These are phyloP conservation scores for Staurois parvus DNA, from an alignment of 2,797 vertebrate species.

Conservation along the genomic window DNA sequence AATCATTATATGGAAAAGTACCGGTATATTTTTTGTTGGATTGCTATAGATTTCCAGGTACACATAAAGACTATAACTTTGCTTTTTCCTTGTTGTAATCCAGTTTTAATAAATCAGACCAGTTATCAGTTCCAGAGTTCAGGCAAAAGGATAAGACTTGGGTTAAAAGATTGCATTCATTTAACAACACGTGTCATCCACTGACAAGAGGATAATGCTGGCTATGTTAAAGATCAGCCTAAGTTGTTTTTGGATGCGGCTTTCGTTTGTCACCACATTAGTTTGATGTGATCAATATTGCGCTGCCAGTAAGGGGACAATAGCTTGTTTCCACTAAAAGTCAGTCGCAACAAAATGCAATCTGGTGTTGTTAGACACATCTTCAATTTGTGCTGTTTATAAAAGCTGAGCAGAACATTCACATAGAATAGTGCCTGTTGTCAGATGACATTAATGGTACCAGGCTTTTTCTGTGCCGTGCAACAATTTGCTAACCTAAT, in stretches of 20 bases:
- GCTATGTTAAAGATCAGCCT: slow-evolving; percentile 23
- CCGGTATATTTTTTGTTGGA: too few species aligned
- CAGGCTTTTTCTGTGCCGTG: slow-evolving; percentile 6
- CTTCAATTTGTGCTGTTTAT: slow-evolving; percentile 32
- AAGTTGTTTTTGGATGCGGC: slow-evolving; percentile 11
- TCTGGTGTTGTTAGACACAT: slow-evolving; percentile 4
- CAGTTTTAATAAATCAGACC: neutral
- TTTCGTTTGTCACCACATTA: slow-evolving; percentile 8
- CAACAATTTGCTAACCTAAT: slow-evolving; percentile 21
- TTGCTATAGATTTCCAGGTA: too few species aligned
- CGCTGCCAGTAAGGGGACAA: slow-evolving; percentile 26
- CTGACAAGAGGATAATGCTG: slow-evolving; percentile 18
- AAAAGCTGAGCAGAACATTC: slow-evolving; percentile 8
- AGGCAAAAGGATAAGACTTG: neutral
- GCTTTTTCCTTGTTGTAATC: neutral
- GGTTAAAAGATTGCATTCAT: slow-evolving; percentile 16
- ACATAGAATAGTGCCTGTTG: slow-evolving; percentile 4
- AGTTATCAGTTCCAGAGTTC: slow-evolving; percentile 1
- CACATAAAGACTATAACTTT: neutral
- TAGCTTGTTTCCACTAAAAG: slow-evolving; percentile 36
- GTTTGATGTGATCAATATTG: slow-evolving; percentile 44
- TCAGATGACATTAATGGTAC: slow-evolving; percentile 41
- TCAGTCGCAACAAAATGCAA: slow-evolving; percentile 38
- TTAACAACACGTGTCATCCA: slow-evolving; percentile 9
- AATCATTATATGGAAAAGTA: too few species aligned